These are phyloP conservation scores for Lampris incognitus DNA, from an alignment of 2,113 vertebrate genomes.

Conservation along the genomic window DNA sequence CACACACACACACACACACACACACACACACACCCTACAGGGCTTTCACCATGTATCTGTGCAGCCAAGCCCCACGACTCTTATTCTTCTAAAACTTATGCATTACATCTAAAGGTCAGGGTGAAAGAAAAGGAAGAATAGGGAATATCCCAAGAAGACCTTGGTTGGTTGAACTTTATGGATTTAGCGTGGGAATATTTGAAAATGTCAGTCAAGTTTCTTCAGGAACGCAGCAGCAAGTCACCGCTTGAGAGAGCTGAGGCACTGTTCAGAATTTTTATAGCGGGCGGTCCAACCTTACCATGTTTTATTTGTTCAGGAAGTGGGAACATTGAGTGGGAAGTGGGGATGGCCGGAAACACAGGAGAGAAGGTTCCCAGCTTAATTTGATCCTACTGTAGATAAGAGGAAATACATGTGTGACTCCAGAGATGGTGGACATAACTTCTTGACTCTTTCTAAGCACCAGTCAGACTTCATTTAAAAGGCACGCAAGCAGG, in stretches of 20 bases:
- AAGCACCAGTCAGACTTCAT: too few relatives aligned
- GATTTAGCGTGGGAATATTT: slow-evolving; percentile 33
- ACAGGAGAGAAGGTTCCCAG: too few relatives aligned
- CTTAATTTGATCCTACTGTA: too few relatives aligned
- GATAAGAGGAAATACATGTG: too few relatives aligned
- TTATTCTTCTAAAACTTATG: slow-evolving; percentile 4
- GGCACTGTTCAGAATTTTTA: too few relatives aligned
- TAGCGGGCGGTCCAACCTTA: too few relatives aligned
- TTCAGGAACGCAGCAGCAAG: background rate
- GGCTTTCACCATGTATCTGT: background rate
- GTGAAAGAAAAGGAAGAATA: background rate
- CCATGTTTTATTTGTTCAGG: too few relatives aligned
- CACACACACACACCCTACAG: slow-evolving; percentile 16
- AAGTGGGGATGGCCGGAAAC: too few relatives aligned
- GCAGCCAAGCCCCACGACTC: background rate
- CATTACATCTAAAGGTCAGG: slow-evolving; percentile 17
- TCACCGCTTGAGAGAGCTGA: background rate
- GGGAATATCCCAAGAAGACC: slow-evolving; percentile 16
- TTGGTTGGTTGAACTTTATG: slow-evolving; percentile 41
- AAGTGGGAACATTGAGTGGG: too few relatives aligned
- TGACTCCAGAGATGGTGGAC: too few relatives aligned
- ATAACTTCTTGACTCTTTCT: too few relatives aligned
- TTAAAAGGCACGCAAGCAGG: too few relatives aligned
- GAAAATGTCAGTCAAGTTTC: slow-evolving; percentile 31
- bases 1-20: background rate